phyloP scores from a whole-genome alignment of 2,797 vertebrate species.

The Staurois parvus region DNA sequence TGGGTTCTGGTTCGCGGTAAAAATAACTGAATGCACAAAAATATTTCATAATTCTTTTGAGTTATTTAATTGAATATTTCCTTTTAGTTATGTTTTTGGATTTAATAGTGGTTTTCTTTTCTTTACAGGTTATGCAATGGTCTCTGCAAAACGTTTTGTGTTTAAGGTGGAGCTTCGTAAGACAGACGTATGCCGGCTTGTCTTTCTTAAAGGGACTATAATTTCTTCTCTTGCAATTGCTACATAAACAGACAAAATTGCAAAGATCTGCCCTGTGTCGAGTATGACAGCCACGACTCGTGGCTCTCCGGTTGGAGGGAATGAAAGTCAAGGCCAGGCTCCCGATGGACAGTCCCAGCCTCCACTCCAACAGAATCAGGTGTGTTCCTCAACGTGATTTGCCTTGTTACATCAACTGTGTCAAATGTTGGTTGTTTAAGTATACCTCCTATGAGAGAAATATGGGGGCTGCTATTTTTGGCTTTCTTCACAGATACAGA shows the following conservation, averaged over 20 bases:
- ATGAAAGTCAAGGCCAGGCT: conserved; percentile 99
- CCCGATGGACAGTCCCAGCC: conserved; percentile 99
- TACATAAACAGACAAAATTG: conserved; percentile 99
- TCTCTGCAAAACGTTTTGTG: conserved; percentile 96
- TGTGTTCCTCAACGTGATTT: conserved; percentile 66
- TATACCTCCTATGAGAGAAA: no score
- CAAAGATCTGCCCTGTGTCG: conserved; percentile 99
- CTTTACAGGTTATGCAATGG: conserved; percentile 97
- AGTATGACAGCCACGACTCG: conserved; percentile 99
- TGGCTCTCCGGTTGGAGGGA: conserved; percentile 99
- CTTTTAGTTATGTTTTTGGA: no score
- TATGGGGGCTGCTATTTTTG: no score
- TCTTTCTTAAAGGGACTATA: conserved; percentile 95
- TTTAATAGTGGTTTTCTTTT: conserved; percentile 22
- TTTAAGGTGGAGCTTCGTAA: conserved; percentile 97
- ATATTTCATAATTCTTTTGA: no score
- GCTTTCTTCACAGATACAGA: no score
- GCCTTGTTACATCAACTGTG: no score
- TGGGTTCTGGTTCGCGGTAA: no score
- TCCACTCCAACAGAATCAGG: conserved; percentile 99
- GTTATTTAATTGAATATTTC: no score
- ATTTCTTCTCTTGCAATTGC: conserved; percentile 95
- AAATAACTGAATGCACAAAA: no score
- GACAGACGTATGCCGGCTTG: conserved; percentile 91
- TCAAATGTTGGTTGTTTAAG: no score